phyloP scores from a whole-genome alignment of 2,113 vertebrate species.

The Pungitius pungitius region DNA sequence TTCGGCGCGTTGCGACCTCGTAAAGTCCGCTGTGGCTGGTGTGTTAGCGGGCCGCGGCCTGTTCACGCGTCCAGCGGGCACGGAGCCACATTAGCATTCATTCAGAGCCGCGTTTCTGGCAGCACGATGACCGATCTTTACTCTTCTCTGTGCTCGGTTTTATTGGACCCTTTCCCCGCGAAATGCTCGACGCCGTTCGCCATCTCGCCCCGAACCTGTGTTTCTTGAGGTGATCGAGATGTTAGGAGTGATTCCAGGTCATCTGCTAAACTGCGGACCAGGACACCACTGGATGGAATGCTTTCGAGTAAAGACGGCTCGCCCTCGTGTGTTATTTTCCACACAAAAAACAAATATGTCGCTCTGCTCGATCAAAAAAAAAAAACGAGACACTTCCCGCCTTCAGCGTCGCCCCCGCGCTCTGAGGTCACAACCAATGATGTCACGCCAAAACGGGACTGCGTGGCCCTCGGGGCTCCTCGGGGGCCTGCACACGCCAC shows the following conservation, averaged over 20 bases:
- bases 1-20: background rate
- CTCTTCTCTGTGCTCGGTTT: background rate
- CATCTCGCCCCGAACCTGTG: background rate
- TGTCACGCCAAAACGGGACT: constrained; percentile 59
- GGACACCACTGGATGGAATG: background rate
- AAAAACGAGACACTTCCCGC: constrained; percentile 46
- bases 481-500: constrained; percentile 56
- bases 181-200: background rate
- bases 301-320: constrained; percentile 25
- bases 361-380: constrained; percentile 42
- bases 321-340: constrained; percentile 27
- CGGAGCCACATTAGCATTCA: background rate
- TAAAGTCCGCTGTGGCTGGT: background rate
- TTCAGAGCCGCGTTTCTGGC: background rate
- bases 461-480: constrained; percentile 50
- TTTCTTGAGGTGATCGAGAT: background rate
- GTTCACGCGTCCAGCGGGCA: constrained; percentile 1
- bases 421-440: constrained; percentile 61
- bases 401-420: constrained; percentile 32
- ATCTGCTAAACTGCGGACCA: background rate
- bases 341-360: background rate
- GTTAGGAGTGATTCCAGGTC: no score
- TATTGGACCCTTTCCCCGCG: no score
- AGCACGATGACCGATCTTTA: background rate
- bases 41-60: background rate